These are phyloP conservation scores for Diplosoma virens DNA, from an alignment of 23 tunicate species.

Conservation along the genomic window DNA sequence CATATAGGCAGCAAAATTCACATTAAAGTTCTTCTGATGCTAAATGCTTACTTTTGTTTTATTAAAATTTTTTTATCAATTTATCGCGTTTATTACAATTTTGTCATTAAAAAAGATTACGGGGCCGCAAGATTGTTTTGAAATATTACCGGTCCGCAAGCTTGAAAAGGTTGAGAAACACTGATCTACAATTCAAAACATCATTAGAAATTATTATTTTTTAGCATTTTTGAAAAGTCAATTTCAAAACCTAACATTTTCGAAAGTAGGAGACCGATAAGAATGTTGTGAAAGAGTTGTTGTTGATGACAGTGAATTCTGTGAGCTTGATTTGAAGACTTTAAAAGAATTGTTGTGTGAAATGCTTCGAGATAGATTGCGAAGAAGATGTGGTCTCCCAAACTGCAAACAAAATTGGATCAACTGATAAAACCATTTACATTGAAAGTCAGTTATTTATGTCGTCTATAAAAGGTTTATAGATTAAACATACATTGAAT, in stretches of 20 bases:
- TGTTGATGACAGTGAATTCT: constrained; percentile 44
- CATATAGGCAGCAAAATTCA: no score
- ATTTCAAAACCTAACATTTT: background rate
- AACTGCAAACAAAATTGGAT: background rate
- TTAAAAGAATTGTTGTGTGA: constrained; percentile 40
- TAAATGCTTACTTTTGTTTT: no score
- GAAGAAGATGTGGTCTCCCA: constrained; percentile 2
- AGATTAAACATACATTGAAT: no score
- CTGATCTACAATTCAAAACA: no score
- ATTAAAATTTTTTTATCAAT: background rate
- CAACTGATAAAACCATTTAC: no score
- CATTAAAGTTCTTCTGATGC: no score
- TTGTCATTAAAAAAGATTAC: no score
- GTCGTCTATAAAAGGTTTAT: no score
- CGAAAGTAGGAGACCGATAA: constrained; percentile 20
- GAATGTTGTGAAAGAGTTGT: constrained; percentile 70
- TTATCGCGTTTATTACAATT: background rate
- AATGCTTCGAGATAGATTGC: constrained; percentile 39
- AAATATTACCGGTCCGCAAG: no score
- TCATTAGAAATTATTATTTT: background rate
- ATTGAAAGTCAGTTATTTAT: no score
- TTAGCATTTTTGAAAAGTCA: background rate
- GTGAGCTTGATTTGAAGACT: constrained; percentile 26
- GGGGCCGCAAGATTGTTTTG: no score
- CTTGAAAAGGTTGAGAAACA: no score